Conservation (phyloP, 2,797 vertebrate genomes). For the Pogoniulus pusillus region DNA sequence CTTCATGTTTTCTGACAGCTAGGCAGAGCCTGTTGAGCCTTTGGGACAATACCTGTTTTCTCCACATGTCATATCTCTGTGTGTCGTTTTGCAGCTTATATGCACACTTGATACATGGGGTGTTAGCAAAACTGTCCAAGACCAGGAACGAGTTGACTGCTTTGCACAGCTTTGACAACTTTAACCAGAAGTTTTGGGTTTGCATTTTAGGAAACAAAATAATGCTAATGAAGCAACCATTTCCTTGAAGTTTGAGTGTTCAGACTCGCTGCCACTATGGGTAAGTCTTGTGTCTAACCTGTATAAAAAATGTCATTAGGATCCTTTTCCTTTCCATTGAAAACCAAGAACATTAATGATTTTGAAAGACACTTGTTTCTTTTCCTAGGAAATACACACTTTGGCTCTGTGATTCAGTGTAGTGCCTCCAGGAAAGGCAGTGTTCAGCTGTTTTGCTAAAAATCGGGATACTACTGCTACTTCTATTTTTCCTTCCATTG, state of each 20-base stretch:
- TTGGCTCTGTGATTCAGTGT: neutral
- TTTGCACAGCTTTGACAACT: neutral
- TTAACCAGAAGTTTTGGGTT: neutral
- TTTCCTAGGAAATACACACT: neutral
- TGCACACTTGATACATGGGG: neutral
- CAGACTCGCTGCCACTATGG: constrained; percentile 86
- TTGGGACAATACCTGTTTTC: neutral
- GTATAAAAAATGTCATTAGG: neutral
- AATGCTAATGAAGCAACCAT: constrained; percentile 86
- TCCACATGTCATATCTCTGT: neutral
- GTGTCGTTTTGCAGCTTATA: neutral
- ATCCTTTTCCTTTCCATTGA: neutral
- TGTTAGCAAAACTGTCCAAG: neutral
- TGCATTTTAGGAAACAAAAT: constrained; percentile 80
- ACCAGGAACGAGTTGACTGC: neutral
- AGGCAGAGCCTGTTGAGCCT: neutral
- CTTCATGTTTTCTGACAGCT: neutral
- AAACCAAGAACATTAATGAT: neutral
- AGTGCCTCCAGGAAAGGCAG: neutral
- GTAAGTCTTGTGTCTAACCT: constrained; percentile 74
- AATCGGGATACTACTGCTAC: neutral
- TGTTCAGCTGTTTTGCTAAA: neutral
- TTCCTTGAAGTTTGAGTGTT: constrained; percentile 83
- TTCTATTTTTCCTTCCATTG: neutral
- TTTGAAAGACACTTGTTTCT: neutral